Evolutionary conservation across 2,797 vertebrate species (phyloP).

Genomic region (Otolemur crassicaudatus): DNA sequence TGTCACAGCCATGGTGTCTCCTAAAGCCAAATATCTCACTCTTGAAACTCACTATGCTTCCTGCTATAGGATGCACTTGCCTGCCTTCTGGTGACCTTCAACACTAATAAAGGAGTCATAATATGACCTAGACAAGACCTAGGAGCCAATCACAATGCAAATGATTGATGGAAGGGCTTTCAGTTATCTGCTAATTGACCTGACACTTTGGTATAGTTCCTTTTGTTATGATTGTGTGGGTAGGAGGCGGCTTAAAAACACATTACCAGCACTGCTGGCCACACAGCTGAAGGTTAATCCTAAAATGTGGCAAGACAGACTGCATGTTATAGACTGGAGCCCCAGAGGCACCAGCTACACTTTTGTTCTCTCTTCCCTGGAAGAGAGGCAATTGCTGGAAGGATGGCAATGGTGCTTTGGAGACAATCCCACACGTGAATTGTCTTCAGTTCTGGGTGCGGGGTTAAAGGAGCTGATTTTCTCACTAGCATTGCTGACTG

Average conservation of each 20-base stretch:
- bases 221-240: slow-evolving; percentile 75
- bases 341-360: accelerated
- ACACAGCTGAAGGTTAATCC: slow-evolving; percentile 68
- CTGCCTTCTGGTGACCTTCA: slow-evolving; percentile 93
- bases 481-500: neutral
- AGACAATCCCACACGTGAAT: neutral
- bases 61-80: slow-evolving; percentile 95
- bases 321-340: neutral
- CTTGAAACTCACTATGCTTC: slow-evolving; percentile 91
- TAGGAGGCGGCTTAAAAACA: slow-evolving; percentile 79
- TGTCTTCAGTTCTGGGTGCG: neutral
- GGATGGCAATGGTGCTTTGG: neutral
- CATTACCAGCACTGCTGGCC: slow-evolving; percentile 49
- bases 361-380: neutral
- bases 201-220: slow-evolving; percentile 68
- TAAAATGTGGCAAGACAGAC: slow-evolving; percentile 37
- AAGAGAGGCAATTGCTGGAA: neutral
- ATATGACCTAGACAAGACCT: slow-evolving; percentile 88
- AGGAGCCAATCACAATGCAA: slow-evolving; percentile 78
- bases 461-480: neutral
- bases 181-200: slow-evolving; percentile 79
- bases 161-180: slow-evolving; percentile 80
- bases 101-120: slow-evolving; percentile 94
- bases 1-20: slow-evolving; percentile 87
- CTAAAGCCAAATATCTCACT: slow-evolving; percentile 92